phyloP scores from a whole-genome alignment of 2,888 invertebrate genomes.

The Pachliopta kotzebuea region DNA sequence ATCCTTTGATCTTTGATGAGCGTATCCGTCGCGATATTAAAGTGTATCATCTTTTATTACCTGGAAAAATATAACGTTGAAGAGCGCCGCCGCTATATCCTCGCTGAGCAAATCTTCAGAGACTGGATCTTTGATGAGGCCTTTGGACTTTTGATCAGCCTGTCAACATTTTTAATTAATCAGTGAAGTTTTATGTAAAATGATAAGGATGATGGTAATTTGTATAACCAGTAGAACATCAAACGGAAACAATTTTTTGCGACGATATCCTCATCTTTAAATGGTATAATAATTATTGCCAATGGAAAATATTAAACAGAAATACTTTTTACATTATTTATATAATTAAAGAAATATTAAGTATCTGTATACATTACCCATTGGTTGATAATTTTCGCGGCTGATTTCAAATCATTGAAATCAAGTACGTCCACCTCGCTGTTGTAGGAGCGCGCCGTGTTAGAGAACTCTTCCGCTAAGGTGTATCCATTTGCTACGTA shows the following conservation, averaged over 20 bases:
- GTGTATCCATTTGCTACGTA: constrained; percentile 40
- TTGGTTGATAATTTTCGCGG: constrained; percentile 38
- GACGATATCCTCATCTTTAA: too few relatives aligned
- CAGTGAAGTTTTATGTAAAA: too few relatives aligned
- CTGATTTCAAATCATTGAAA: constrained; percentile 37
- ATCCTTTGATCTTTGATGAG: too few relatives aligned
- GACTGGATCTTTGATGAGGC: constrained; percentile 47
- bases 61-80: constrained; percentile 51
- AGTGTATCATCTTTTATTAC: constrained; percentile 26
- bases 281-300: too few relatives aligned
- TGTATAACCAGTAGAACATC: too few relatives aligned
- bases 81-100: constrained; percentile 41
- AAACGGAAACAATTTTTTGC: too few relatives aligned
- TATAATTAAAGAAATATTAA: too few relatives aligned
- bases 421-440: constrained; percentile 44
- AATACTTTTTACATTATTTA: too few relatives aligned
- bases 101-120: constrained; percentile 34
- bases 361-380: constrained; percentile 38
- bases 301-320: too few relatives aligned
- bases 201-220: too few relatives aligned
- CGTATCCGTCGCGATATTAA: too few relatives aligned
- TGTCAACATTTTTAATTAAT: constrained; percentile 31
- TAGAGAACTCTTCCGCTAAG: constrained; percentile 39
- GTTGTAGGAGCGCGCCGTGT: constrained; percentile 36
- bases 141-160: constrained; percentile 47